Base-by-base conservation (phyloP, 2,797 vertebrate species). In the Phrynocephalus forsythii region DNA sequence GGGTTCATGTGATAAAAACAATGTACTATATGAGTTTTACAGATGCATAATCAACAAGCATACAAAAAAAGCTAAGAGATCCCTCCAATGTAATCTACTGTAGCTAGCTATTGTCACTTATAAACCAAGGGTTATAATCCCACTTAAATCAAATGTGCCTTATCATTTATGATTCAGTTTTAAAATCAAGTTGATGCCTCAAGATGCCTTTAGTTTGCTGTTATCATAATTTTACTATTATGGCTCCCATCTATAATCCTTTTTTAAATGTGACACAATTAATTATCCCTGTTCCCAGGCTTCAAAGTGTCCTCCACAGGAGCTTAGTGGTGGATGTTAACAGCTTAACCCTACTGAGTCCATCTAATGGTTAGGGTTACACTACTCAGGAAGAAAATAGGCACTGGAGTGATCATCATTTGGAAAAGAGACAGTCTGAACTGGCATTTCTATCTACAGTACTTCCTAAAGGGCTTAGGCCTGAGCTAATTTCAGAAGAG, bases 251-350 rank as follows among this genome's bases (percentile, higher is more conserved):
- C 82, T 66, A 82, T 88, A 83, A 84, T 33, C 69, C 69, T 75
- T 79, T 83, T 83, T 86, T 56, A 56, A 56, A 56, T 28, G 79
- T 77, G 66, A 60, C n/a, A 75, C 69, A 87, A 81, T 87, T 90
- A 84, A 76, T 77, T 71, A 81, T 60, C 77, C 28, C 13, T 15
- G 24, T 60, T 81, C 63, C 73, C 69, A 66, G 18, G 6, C 67
- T 77, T 84, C 77, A 79, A 81, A 90, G 77, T 71, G 33, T 87
- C 50, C 50, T 28, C 52, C 76, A 87, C 52, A 52, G 82, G 60
- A 69, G 80, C 26, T 33, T 63, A 20, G 82, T 85, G 73, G 52
- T 28, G 18, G 66, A 67, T 87, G 82, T 66, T 85, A 71, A 85
- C 76, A 85, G 66, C 79, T 6, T 82, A 85, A 82, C 38, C 50